Base-by-base conservation (phyloP, 2,797 vertebrate genomes). In the Linurgus olivaceus region DNA sequence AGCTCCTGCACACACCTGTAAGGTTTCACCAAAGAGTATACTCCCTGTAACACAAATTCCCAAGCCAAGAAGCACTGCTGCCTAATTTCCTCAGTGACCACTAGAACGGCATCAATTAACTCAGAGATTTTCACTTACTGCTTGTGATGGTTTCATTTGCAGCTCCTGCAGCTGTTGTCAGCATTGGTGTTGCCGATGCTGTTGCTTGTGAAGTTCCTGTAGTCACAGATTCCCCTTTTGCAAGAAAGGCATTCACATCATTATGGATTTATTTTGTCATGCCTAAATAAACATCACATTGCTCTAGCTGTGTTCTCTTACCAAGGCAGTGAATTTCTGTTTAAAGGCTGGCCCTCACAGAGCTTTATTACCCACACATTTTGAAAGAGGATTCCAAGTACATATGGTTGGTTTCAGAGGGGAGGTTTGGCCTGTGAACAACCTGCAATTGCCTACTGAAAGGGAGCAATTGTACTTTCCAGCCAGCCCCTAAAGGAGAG, bases 131-230 rank as follows among this genome's bases (percentile, higher is more conserved):
- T 72, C 54, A 88, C 96, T 95, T 92, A 96, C 95, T 28, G 6
- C 1, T 88, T 84, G 70, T 38, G 51, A 2, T 9, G 33, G 17
- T 9, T 74, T 35, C 44, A 20, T 2, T 23, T 23, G 17, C 26
- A 75, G 44, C 0, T 38, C 6, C 9, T 54, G 54, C 0, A 78
- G 23, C 0, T 79, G 25, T 15, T n/a, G 24, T 8, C 15, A 6
- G 13, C 73, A 10, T 35, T 35, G n/a, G 0, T 0, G 0, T 0
- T 67, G 37, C 2, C 2, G 0, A 2, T 28, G 50, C 1, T 12
- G 10, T 5, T 75, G 17, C 2, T 70, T 6, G 26, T 23, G n/a
- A 62, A 65, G 11, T 0, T 48, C 35, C 1, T 11, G 6, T 0
- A 2, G 0, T 15, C 57, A 5, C 26, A 55, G 23, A 1, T 78